These are phyloP conservation scores for Tokudaia muenninki DNA, from an alignment of 2,797 vertebrate species.

Conservation along the genomic window DNA sequence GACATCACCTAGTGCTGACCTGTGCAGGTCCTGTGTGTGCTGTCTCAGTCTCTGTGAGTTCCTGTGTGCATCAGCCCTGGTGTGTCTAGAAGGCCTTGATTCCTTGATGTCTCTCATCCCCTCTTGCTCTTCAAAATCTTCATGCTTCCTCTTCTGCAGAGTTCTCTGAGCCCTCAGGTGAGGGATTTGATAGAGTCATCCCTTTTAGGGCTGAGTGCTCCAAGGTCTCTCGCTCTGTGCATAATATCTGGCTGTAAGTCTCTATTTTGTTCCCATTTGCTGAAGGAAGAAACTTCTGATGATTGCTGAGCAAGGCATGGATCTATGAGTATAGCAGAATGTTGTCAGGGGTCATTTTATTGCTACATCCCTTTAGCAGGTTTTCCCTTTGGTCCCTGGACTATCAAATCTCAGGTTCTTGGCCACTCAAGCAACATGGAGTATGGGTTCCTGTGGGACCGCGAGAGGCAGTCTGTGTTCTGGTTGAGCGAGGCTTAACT, in stretches of 20 bases:
- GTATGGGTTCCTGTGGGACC: background rate
- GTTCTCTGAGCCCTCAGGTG: background rate
- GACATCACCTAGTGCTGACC: too few species aligned
- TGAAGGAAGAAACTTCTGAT: background rate
- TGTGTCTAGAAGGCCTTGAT: background rate
- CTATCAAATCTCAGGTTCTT: background rate
- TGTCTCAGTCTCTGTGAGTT: background rate
- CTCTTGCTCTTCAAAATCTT: background rate
- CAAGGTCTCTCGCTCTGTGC: background rate
- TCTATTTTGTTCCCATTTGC: background rate
- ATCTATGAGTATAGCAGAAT: too few species aligned
- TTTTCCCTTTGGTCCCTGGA: background rate
- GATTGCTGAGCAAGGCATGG: background rate
- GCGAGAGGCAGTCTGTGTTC: too few species aligned
- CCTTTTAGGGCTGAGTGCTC: background rate
- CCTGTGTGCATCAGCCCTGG: background rate
- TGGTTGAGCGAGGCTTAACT: too few species aligned
- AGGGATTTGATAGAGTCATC: background rate
- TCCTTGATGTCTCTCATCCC: background rate
- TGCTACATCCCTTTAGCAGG: background rate
- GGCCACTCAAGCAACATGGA: background rate
- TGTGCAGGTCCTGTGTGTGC: too few species aligned
- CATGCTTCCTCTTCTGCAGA: background rate
- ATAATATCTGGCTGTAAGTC: background rate
- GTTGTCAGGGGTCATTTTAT: background rate